phyloP scores from a whole-genome alignment of 1,140 invertebrate genomes.

The Wiebesia pumilae region DNA sequence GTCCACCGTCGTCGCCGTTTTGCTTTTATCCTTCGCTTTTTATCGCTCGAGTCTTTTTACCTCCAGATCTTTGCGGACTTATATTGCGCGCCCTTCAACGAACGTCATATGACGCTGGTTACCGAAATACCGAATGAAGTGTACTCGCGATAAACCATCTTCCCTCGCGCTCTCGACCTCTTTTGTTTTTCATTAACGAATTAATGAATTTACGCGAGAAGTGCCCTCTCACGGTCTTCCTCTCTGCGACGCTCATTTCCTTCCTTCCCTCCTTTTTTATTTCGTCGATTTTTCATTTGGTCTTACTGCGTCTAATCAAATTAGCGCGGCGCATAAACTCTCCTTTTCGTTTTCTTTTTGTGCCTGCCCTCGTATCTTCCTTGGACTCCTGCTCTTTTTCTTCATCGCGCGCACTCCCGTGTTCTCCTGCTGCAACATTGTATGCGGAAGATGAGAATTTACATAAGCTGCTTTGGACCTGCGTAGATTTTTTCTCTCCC shows the following conservation, averaged over 20 bases:
- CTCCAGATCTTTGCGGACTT: not conserved
- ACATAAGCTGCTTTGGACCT: slow-evolving; percentile 62
- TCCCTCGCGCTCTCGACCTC: not conserved
- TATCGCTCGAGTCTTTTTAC: not conserved
- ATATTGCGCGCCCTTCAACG: too few relatives aligned
- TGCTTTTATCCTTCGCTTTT: not conserved
- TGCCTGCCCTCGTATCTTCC: not conserved
- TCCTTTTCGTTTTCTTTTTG: slow-evolving; percentile 32
- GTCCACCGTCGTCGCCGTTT: not conserved
- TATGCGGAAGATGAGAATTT: slow-evolving; percentile 60
- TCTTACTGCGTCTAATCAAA: slow-evolving; percentile 44
- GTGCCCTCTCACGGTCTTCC: not conserved
- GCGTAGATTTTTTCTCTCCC: slow-evolving; percentile 53
- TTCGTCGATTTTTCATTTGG: slow-evolving; percentile 22
- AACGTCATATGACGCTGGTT: not conserved
- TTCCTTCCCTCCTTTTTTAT: slow-evolving; percentile 1
- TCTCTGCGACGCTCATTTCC: not conserved
- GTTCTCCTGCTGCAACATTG: slow-evolving; percentile 34
- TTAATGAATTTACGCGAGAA: slow-evolving; percentile 31
- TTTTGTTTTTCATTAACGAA: slow-evolving; percentile 34
- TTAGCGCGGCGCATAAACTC: slow-evolving; percentile 45
- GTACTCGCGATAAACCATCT: too few relatives aligned
- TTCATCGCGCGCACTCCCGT: not conserved
- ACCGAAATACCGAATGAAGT: not conserved
- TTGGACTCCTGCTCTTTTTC: slow-evolving; percentile 9